These are phyloP conservation scores for Amphiduros pacificus DNA, from an alignment of 2,888 invertebrate species.

Conservation along the genomic window DNA sequence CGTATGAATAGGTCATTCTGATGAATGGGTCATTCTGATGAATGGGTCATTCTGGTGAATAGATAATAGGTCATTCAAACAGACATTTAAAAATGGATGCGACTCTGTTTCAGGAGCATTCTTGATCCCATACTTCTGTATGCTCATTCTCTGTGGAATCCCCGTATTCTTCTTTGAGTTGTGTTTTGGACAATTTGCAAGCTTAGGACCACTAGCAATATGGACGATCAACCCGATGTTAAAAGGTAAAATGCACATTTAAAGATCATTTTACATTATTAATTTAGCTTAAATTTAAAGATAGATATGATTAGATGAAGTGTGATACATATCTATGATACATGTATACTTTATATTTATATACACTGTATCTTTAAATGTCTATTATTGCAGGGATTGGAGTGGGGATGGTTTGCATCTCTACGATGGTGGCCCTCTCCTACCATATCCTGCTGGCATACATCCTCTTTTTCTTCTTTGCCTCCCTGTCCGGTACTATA, in stretches of 20 bases:
- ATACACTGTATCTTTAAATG: not conserved
- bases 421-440: conserved; percentile 42
- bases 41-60: too few species aligned
- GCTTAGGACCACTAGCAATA: not conserved
- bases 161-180: conserved; percentile 1
- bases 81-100: too few species aligned
- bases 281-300: not conserved
- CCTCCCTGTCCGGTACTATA: conserved; percentile 40
- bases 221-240: conserved; percentile 1
- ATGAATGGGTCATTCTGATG: too few species aligned
- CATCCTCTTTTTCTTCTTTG: conserved; percentile 45
- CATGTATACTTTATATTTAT: not conserved
- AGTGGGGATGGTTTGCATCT: conserved; percentile 41
- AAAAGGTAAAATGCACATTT: not conserved
- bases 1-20: too few species aligned
- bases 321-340: not conserved
- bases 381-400: conserved; percentile 38
- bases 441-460: conserved; percentile 51
- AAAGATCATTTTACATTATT: not conserved
- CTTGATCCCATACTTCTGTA: not conserved
- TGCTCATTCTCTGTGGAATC: not conserved
- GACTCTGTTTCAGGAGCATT: not conserved
- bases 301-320: too few species aligned
- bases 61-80: too few species aligned
- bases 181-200: conserved; percentile 2